These are phyloP conservation scores for Abrostola triplasia DNA, from an alignment of 2,888 invertebrate species.

Conservation along the genomic window DNA sequence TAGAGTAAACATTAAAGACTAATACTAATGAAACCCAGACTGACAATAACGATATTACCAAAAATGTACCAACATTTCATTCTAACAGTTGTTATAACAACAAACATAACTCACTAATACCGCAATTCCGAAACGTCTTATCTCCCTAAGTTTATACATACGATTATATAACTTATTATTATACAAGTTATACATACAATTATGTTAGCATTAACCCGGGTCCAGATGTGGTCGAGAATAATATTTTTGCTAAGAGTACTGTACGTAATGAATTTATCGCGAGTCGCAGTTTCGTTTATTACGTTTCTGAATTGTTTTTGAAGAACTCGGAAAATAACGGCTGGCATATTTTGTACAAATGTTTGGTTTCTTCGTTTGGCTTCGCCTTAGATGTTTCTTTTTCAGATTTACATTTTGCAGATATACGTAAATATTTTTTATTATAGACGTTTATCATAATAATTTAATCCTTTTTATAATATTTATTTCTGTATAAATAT, in stretches of 20 bases:
- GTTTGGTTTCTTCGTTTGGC: slow-evolving; percentile 11
- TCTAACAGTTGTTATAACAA: slow-evolving; percentile 39
- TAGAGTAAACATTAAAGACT: slow-evolving; percentile 15
- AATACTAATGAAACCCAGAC: slow-evolving; percentile 43
- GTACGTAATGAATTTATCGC: slow-evolving; percentile 72
- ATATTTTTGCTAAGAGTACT: slow-evolving; percentile 70
- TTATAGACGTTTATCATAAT: too few relatives aligned
- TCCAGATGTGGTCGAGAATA: slow-evolving; percentile 66
- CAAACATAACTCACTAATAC: slow-evolving; percentile 34
- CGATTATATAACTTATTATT: slow-evolving; percentile 52
- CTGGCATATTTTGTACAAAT: slow-evolving; percentile 15
- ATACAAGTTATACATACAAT: slow-evolving; percentile 48
- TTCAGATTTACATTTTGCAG: too few relatives aligned
- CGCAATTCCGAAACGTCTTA: slow-evolving; percentile 37
- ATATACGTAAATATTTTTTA: too few relatives aligned
- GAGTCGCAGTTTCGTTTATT: slow-evolving; percentile 44
- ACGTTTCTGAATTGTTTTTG: slow-evolving; percentile 48
- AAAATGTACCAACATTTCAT: slow-evolving; percentile 42
- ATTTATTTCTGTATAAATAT: not conserved
- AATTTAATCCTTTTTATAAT: too few relatives aligned
- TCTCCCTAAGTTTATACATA: slow-evolving; percentile 38
- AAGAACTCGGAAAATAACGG: slow-evolving; percentile 35
- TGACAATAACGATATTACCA: slow-evolving; percentile 45
- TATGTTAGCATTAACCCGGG: slow-evolving; percentile 55
- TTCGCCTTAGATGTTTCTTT: slow-evolving; percentile 16